Evolutionary conservation across 2,797 vertebrate genomes (phyloP).

Genomic region (Danionella dracula): DNA sequence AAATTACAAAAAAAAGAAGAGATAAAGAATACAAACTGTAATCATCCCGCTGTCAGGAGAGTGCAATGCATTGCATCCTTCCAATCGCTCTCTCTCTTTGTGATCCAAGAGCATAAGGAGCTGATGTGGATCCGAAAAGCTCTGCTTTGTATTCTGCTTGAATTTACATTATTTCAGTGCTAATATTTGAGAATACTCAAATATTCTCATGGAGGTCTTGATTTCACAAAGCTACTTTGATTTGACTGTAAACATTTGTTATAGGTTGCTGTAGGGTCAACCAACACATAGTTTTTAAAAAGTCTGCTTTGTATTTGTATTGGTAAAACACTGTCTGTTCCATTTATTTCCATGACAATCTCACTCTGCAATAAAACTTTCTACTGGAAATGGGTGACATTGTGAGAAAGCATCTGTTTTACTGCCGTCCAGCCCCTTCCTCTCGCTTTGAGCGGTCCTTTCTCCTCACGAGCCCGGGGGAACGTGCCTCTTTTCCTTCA

Average conservation of each 20-base stretch:
- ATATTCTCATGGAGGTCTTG: too few relatives aligned
- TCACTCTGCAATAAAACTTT: slow-evolving; percentile 43
- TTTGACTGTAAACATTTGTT: too few relatives aligned
- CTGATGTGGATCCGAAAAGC: slow-evolving; percentile 11
- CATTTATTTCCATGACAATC: slow-evolving; percentile 47
- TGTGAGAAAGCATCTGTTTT: slow-evolving; percentile 66
- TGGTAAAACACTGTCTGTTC: neutral
- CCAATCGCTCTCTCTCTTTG: slow-evolving; percentile 15
- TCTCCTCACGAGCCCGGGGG: slow-evolving; percentile 58
- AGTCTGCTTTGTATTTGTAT: too few relatives aligned
- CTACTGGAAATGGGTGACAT: slow-evolving; percentile 47
- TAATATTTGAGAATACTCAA: too few relatives aligned
- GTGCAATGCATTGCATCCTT: slow-evolving; percentile 29
- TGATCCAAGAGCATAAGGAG: neutral
- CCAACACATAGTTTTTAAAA: too few relatives aligned
- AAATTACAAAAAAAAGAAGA: slow-evolving; percentile 55
- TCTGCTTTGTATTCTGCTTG: slow-evolving; percentile 25
- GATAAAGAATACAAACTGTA: slow-evolving; percentile 52
- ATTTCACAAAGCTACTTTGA: too few relatives aligned
- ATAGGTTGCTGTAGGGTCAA: too few relatives aligned
- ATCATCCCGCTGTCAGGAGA: slow-evolving; percentile 38
- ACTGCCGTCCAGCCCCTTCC: slow-evolving; percentile 55
- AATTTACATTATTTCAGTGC: neutral
- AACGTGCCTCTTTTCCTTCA: slow-evolving; percentile 61
- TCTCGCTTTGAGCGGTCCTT: slow-evolving; percentile 47